Percentiles rank a stretch among this genome's conserved stretches.
Conservation (phyloP, 2,113 vertebrate species). For the Esox niger region DNA sequence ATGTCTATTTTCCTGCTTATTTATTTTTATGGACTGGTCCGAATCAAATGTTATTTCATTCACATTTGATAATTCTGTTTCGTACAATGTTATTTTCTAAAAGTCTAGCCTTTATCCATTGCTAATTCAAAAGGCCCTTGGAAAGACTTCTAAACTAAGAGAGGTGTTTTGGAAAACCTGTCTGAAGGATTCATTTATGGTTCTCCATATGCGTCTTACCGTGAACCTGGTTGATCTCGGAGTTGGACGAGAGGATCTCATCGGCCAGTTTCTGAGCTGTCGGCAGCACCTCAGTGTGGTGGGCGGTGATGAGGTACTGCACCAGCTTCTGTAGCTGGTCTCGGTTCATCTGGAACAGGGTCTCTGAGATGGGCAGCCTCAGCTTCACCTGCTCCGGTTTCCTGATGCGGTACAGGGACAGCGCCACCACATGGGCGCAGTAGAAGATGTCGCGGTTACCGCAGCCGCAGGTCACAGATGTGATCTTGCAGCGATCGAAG, state of each 20-base stretch:
- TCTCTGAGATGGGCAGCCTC: constrained; percentile 98
- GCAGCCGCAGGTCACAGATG: constrained; percentile 96
- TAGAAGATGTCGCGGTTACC: constrained; percentile 99
- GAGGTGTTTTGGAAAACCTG: no score
- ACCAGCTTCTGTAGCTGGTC: constrained; percentile 99
- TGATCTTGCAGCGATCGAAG: constrained; percentile 99
- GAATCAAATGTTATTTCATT: no score
- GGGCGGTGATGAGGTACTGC: constrained; percentile 97
- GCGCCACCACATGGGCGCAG: constrained; percentile 95
- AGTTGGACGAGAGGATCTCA: constrained; percentile 99
- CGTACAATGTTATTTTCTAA: no score
- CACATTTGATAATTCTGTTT: no score
- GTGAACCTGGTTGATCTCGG: constrained; percentile 97
- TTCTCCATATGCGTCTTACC: no score
- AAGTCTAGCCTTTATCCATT: no score
- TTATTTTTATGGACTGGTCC: no score
- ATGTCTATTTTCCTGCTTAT: no score
- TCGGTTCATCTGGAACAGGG: constrained; percentile 98
- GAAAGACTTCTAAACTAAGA: no score
- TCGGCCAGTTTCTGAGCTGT: constrained; percentile 97
- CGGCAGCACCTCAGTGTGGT: constrained; percentile 98
- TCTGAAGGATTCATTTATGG: no score
- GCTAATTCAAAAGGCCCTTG: no score
- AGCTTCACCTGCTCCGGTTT: constrained; percentile 98
- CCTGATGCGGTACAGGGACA: constrained; percentile 96